Evolutionary conservation across 2,888 invertebrate species (phyloP), one percentile per base, ranked within the genome.

Genomic region (Zhengitettix transpicula): DNA sequence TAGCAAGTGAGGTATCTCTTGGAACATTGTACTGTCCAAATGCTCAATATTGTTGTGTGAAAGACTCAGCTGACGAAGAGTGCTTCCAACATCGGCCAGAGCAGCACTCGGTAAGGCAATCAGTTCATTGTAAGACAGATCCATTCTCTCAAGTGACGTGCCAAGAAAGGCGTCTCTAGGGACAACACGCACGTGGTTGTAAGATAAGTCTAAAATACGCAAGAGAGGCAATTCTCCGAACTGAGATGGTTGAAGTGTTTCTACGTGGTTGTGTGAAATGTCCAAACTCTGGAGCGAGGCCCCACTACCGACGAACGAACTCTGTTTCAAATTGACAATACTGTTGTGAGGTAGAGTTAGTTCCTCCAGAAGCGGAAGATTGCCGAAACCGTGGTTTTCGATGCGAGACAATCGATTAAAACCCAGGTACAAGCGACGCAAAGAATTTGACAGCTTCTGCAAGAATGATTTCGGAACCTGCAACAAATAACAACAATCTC

Each of bases 1-100:
- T 52, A 69, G 64, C 10, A 72, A 66, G 52, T 67, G 67, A 9
- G 70, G 67, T 28, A 68, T 67, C 44, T 67, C 66, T 57, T 69
- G 67, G 60, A 71, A 70, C 69, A 70, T 71, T 42, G 70, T 69
- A 58, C 67, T 67, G 64, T 72, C 71, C 64, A 72, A 64, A 60
- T 72, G 71, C 61, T 71, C 70, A 44, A 73, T 65, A 7, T 67
- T 67, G 64, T 73, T 73, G 62, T 67, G 62, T 42, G 71, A 70
- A 52, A 73, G 64, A 65, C 72, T 71, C 60, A 73, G 64, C 58
- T 66, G 64, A 9, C 66, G 63, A 12, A 69, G 61, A 10, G 67
- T 65, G 16, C 58, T 53, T 15, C 65, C 65, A 0, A 67, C 64
- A 16, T 64, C 64, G 10, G 64, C 60, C 57, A 69, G 58, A n/a